Evolutionary conservation across 2,888 invertebrate genomes (phyloP), one percentile per base, ranked within the genome.

Genomic region (Lasioglossum calceatum): DNA sequence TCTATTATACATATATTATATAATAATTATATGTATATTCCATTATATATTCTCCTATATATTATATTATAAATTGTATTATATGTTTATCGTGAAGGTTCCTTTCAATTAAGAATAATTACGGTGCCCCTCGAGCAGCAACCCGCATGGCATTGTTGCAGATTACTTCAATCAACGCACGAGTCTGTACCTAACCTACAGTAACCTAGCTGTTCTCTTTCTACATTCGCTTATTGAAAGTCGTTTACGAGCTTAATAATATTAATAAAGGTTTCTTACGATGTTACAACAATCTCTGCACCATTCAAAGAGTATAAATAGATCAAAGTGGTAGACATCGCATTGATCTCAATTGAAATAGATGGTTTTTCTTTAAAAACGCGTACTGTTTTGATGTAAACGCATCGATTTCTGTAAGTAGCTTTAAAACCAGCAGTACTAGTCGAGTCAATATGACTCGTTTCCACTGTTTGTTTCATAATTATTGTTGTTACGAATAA

Each of bases 91-190:
- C 1, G 16, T 19, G 50, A 73, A 32, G 44, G 73, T 47, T 73
- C 32, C 23, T 47, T 73, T 47, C 73, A 47, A 47, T 73, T 73
- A 47, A 47, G 47, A 71, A 14, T 71, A 71, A 71, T 71, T 23
- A 71, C 8, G 32, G 23, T 5, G 10, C 36, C 79, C 79, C 54
- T 70, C n/a, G 32, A 27, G 50, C 8, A 79, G 71, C 72, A 82
- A 79, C 72, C 36, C 5, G 61, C n/a, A 8, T 39, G 36, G 39
- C 82, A 50, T 19, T 47, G 39, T 16, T 73, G 79, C 8, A 64
- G 23, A 8, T 27, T 27, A 36, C 39, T 27, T n/a, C 23, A 27
- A 47, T 39, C 14, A 19, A 73, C 44, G 23, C 54, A 16, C 14
- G 27, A 32, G 16, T 14, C 27, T 27, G 5, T 50, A 71, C 70